phyloP scores from a whole-genome alignment of 2,888 invertebrate genomes.

The Agriopis aurantiaria region DNA sequence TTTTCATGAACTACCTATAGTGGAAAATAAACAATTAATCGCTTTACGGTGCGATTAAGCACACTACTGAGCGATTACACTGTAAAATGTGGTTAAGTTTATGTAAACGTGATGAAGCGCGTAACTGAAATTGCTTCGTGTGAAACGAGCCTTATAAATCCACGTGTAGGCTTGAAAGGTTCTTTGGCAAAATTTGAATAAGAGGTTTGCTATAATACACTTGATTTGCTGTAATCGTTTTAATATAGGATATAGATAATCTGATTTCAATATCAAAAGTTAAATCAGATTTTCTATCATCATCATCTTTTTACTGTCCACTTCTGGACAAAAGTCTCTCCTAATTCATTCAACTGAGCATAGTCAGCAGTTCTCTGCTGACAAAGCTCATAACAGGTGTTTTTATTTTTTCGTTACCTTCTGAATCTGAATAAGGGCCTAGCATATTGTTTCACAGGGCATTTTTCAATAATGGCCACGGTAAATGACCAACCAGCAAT shows the following conservation, averaged over 20 bases:
- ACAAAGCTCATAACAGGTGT: no score
- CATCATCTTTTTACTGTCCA: no score
- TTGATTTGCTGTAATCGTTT: neutral
- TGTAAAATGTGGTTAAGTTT: conserved; percentile 23
- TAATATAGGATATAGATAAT: neutral
- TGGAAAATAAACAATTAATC: conserved; percentile 9
- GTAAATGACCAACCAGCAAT: no score
- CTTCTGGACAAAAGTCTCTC: no score
- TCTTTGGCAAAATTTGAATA: neutral
- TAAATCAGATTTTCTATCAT: neutral
- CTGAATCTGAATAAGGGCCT: no score
- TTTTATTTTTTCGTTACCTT: no score
- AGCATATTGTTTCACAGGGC: no score
- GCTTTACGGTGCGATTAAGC: conserved; percentile 17
- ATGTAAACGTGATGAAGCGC: conserved; percentile 3
- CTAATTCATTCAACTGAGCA: no score
- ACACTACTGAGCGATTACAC: conserved; percentile 7
- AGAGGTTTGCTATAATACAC: neutral
- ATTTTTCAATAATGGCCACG: no score
- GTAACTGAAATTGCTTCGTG: conserved; percentile 3
- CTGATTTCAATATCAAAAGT: neutral
- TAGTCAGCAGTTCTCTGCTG: no score
- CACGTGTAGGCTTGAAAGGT: conserved; percentile 1
- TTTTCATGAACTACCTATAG: neutral
- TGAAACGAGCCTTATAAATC: conserved; percentile 8